Evolutionary conservation across 2,113 vertebrate genomes (phyloP).

Genomic region (Pithys albifrons): DNA sequence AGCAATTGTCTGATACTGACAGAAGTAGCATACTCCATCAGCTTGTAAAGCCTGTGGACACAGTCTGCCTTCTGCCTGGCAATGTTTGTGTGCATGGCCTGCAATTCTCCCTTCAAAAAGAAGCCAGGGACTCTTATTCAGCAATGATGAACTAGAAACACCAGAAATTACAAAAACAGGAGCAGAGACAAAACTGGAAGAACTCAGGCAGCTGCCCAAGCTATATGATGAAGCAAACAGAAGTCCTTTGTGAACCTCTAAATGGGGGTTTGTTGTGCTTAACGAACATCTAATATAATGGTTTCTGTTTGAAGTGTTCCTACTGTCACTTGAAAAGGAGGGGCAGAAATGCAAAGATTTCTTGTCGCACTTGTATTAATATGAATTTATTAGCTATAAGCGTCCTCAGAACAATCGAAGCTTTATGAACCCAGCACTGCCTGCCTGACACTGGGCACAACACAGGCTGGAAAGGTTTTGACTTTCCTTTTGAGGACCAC

Average conservation of each 20-base stretch:
- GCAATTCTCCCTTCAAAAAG: not conserved
- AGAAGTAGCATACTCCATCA: not conserved
- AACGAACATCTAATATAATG: not conserved
- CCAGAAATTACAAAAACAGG: not conserved
- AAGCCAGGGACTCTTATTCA: not conserved
- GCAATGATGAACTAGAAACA: not conserved
- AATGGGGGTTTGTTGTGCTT: not conserved
- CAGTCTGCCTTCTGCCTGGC: not conserved
- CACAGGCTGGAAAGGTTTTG: too few relatives aligned
- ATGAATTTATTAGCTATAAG: too few relatives aligned
- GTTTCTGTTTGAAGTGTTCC: not conserved
- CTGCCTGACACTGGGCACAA: too few relatives aligned
- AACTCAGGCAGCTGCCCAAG: not conserved
- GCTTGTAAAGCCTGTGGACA: not conserved
- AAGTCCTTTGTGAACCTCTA: not conserved
- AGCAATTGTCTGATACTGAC: not conserved
- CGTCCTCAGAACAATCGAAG: too few relatives aligned
- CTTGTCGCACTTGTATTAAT: too few relatives aligned
- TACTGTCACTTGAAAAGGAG: too few relatives aligned
- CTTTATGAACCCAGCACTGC: too few relatives aligned
- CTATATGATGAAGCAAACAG: not conserved
- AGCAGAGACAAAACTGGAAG: accelerated
- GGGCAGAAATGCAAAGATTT: too few relatives aligned
- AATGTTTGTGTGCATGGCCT: not conserved
- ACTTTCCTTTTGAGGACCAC: too few relatives aligned